A percentile compares a stretch with the other conserved stretches of the same genome.
Conservation (phyloP, 2,888 invertebrate genomes). For the Steinernema carpocapsae region DNA sequence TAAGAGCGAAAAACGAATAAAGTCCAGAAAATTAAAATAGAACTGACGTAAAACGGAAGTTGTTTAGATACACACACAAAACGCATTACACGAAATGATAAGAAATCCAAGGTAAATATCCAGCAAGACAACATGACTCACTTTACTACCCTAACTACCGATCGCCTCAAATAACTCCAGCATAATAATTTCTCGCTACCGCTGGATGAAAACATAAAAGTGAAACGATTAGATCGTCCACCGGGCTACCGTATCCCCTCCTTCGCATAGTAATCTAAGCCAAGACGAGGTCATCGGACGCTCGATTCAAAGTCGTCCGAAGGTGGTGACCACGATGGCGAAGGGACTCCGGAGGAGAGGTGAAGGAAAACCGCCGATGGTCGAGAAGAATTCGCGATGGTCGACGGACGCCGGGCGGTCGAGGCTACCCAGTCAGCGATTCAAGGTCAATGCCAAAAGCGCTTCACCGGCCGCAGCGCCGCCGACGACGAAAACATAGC, state of each 20-base stretch:
- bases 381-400: conserved; percentile 30
- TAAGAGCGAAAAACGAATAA: background rate
- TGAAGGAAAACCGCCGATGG: conserved; percentile 7
- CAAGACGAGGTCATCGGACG: conserved; percentile 32
- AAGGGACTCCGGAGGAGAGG: background rate
- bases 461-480: conserved; percentile 11
- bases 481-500: conserved; percentile 21
- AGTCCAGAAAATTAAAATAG: no score
- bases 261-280: conserved; percentile 19
- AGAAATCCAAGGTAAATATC: no score
- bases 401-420: background rate
- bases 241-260: background rate
- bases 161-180: no score
- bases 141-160: no score
- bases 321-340: conserved; percentile 28
- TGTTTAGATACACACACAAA: no score
- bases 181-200: no score
- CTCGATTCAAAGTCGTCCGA: conserved; percentile 15
- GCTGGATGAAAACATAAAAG: no score
- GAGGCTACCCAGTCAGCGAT: conserved; percentile 27
- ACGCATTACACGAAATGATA: no score
- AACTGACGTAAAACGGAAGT: no score
- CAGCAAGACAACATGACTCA: no score
- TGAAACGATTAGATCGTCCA: no score
- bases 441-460: conserved; percentile 35